Evolutionary conservation across 2,888 invertebrate genomes (phyloP), one percentile per base, ranked within the genome.

Genomic region (Magallana nippona): DNA sequence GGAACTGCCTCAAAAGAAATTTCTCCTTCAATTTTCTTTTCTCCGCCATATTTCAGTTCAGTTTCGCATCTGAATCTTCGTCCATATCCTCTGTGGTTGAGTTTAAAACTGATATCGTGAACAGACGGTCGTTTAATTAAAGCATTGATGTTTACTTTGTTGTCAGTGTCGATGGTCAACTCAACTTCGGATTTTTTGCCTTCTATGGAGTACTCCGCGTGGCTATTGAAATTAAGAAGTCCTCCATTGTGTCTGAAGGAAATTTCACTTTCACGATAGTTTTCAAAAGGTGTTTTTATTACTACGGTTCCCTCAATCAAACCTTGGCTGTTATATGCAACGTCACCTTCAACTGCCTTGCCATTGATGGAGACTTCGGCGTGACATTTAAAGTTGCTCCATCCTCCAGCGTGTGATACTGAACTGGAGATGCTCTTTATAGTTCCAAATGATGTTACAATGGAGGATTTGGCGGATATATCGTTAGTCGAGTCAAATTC

Each of bases 1-100:
- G 85, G 83, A 60, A 71, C 71, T 3, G 63, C 44, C 1, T 79
- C 44, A 32, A 87, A 86, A n/a, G 77, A 78, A 17, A 87, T 44
- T n/a, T 87, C 86, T 19, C 84, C 55, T 79, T 82, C 71, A 19
- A 83, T 60, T 63, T 85, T 83, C 57, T 83, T 85, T 27, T 32
- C 77, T n/a, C 85, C 85, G 22, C 78, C 83, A 63, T 85, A 85
- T 8, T 71, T 55, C 19, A 85, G 19, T 78, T 85, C 83, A 15
- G 55, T 32, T 22, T 22, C 44, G 13, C 78, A 56, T 22, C 32
- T 81, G 27, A 85, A 85, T 55, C 19, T 62, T 10, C 62, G 15
- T 22, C 10, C 19, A 1, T 44, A 32, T 55, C 82, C 82, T 44
- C 55, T 60, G 27, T 84, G 82, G 32, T 62, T 82, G 2, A 84